phyloP scores from a whole-genome alignment of 2,797 vertebrate genomes.

The Eutrigla gurnardus region DNA sequence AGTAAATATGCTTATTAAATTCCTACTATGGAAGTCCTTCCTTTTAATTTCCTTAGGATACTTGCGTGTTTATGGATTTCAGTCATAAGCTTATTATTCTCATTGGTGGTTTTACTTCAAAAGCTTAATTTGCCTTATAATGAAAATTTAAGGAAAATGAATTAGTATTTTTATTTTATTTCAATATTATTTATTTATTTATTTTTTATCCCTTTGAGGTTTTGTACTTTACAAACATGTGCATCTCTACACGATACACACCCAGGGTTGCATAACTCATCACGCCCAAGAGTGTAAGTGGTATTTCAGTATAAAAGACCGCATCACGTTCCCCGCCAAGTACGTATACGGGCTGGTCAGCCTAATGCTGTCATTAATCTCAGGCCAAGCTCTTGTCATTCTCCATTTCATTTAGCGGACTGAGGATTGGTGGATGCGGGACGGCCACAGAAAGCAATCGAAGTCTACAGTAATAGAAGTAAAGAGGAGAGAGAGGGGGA shows the following conservation, averaged over 20 bases:
- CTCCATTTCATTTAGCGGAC: conserved; percentile 78
- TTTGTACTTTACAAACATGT: conserved; percentile 6
- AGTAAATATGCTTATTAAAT: conserved; percentile 50
- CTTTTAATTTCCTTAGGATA: conserved; percentile 47
- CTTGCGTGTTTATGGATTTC: conserved; percentile 8
- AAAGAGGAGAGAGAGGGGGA: conserved; percentile 48
- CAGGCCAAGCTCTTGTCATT: conserved; percentile 70
- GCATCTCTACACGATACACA: conserved; percentile 5
- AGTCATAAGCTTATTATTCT: conserved; percentile 28
- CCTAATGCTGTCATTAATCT: conserved; percentile 81
- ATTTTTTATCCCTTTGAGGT: not conserved
- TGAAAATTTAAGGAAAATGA: not conserved
- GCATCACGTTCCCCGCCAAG: conserved; percentile 23
- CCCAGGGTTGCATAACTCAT: conserved; percentile 37
- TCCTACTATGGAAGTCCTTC: conserved; percentile 44
- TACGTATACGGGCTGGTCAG: conserved; percentile 45
- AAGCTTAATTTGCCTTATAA: conserved; percentile 13
- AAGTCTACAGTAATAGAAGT: conserved; percentile 71
- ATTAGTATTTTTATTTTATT: too few species aligned
- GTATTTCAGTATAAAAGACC: conserved; percentile 41
- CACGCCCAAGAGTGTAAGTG: conserved; percentile 30
- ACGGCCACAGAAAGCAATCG: conserved; percentile 65
- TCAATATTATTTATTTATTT: too few species aligned
- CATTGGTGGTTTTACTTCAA: conserved; percentile 34
- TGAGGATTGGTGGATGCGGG: conserved; percentile 66